Percentiles rank a stretch among this genome's conserved stretches.
Conservation (phyloP, 35 echinoderm and acorn worm genomes). For the Heliocidaris erythrogramma region DNA sequence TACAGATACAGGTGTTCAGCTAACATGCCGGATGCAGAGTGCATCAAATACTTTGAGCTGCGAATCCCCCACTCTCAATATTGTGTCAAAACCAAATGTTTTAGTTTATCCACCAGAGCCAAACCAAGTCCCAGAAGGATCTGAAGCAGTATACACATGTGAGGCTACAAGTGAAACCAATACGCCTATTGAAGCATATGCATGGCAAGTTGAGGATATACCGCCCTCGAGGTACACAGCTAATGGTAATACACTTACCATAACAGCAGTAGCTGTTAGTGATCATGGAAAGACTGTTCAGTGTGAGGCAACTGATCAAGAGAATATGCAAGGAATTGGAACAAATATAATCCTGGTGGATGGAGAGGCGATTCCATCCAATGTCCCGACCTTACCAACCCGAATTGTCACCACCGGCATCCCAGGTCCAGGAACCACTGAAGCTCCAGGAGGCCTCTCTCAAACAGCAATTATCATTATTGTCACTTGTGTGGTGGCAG, state of each 20-base stretch:
- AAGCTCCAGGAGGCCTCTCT: background rate
- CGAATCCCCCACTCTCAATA: background rate
- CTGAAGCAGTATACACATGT: background rate
- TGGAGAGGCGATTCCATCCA: conserved; percentile 24
- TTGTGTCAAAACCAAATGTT: conserved; percentile 36
- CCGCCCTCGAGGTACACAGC: background rate
- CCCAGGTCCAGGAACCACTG: background rate
- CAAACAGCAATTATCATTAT: background rate
- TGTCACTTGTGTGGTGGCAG: background rate
- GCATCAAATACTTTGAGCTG: background rate
- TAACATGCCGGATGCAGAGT: conserved; percentile 1
- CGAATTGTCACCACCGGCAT: background rate
- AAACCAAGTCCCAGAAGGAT: background rate
- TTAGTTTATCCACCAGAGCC: background rate
- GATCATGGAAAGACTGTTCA: conserved; percentile 23
- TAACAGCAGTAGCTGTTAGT: background rate
- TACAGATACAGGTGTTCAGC: background rate
- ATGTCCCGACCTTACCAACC: conserved; percentile 4
- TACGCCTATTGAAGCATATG: background rate
- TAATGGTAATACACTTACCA: background rate
- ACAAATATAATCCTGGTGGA: background rate
- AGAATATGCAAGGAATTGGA: background rate
- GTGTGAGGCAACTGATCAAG: conserved; percentile 12
- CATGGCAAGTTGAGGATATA: conserved; percentile 12
- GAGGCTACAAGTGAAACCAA: conserved; percentile 11